phyloP scores from a whole-genome alignment of 1,140 invertebrate species.

The Lepeophtheirus salmonis region DNA sequence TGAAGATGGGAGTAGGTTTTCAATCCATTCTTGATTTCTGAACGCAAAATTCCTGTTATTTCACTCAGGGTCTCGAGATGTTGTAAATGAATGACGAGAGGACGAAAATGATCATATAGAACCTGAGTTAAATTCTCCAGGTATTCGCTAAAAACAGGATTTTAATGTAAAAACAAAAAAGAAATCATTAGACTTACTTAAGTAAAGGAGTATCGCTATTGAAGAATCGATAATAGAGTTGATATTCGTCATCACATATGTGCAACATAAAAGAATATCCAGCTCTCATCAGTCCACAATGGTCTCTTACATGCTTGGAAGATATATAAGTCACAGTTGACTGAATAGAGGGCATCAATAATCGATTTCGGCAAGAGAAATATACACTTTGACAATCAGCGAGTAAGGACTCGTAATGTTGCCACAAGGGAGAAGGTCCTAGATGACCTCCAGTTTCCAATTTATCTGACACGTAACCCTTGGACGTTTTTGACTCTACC shows the following conservation, averaged over 20 bases:
- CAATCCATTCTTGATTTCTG: conserved; percentile 20
- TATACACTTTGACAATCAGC: conserved; percentile 69
- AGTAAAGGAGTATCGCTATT: conserved; percentile 35
- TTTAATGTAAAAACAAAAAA: not conserved
- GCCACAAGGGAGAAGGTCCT: conserved; percentile 23
- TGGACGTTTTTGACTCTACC: conserved; percentile 51
- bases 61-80: conserved; percentile 93
- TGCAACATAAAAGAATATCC: conserved; percentile 73
- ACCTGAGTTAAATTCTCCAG: conserved; percentile 66
- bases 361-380: conserved; percentile 47
- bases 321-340: conserved; percentile 51
- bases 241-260: conserved; percentile 75
- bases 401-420: conserved; percentile 50
- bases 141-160: conserved; percentile 26
- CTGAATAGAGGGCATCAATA: conserved; percentile 52
- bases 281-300: conserved; percentile 65
- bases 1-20: conserved; percentile 22
- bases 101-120: conserved; percentile 80
- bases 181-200: conserved; percentile 31
- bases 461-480: conserved; percentile 30
- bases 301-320: conserved; percentile 50
- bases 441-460: conserved; percentile 24
- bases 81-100: conserved; percentile 87
- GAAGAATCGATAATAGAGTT: conserved; percentile 76
- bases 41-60: conserved; percentile 70